phyloP scores from a whole-genome alignment of 2,888 invertebrate genomes.

The Harpalus rubripes region DNA sequence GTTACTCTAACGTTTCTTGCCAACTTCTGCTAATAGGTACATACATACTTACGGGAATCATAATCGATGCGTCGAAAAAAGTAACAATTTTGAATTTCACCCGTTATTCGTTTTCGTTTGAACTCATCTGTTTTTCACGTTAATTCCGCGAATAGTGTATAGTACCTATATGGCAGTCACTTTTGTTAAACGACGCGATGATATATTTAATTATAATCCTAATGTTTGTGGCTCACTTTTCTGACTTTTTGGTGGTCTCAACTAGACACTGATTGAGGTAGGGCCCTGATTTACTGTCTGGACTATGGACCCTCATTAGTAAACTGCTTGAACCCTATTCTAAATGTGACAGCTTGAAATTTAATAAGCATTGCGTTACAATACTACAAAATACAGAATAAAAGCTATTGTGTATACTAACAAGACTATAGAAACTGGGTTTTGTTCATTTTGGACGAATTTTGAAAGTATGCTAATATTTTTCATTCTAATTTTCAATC shows the following conservation, averaged over 20 bases:
- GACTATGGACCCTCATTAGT: slow-evolving; percentile 20
- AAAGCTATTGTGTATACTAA: slow-evolving; percentile 28
- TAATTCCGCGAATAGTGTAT: too few relatives aligned
- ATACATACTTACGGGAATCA: too few relatives aligned
- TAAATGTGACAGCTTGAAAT: slow-evolving; percentile 27
- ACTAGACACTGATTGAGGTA: slow-evolving; percentile 4
- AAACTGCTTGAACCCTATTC: slow-evolving; percentile 40
- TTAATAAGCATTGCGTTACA: slow-evolving; percentile 20
- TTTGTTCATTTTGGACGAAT: slow-evolving; percentile 2
- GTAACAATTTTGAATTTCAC: too few relatives aligned
- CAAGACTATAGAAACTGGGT: slow-evolving; percentile 24
- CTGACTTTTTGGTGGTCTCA: background rate
- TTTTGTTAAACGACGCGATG: too few relatives aligned
- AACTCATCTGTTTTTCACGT: too few relatives aligned
- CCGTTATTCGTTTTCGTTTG: too few relatives aligned
- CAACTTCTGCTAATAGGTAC: too few relatives aligned
- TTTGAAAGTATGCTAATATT: background rate
- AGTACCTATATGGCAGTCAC: too few relatives aligned
- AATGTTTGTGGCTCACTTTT: background rate
- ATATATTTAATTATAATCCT: too few relatives aligned
- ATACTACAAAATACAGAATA: slow-evolving; percentile 10
- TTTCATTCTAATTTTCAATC: too few relatives aligned
- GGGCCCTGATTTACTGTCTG: slow-evolving; percentile 22
- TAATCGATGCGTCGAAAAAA: too few relatives aligned
- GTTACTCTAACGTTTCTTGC: too few relatives aligned